A percentile compares a stretch with the other conserved stretches of the same genome.
Evolutionary conservation across 2,797 vertebrate genomes (phyloP).

Genomic region (Pangasius krempfi): DNA sequence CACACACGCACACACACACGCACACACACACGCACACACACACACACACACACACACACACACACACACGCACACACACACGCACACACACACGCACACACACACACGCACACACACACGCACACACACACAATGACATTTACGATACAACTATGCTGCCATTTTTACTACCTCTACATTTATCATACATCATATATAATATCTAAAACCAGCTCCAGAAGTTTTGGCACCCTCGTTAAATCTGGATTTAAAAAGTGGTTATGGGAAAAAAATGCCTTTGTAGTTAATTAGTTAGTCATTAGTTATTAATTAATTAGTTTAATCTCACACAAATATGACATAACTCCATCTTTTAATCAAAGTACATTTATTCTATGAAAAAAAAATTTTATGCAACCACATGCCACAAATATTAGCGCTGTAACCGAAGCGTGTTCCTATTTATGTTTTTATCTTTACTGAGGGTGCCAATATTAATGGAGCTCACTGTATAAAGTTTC

Average conservation of each 20-base stretch:
- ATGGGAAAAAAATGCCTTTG: not conserved
- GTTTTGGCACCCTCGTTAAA: not conserved
- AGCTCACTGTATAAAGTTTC: not conserved
- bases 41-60: too few relatives aligned
- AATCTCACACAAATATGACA: not conserved
- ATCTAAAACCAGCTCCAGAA: not conserved
- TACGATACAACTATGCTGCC: not conserved
- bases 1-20: too few relatives aligned
- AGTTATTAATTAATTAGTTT: not conserved
- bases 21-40: too few relatives aligned
- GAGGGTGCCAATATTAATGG: not conserved
- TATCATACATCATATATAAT: not conserved
- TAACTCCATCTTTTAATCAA: not conserved
- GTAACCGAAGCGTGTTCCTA: not conserved
- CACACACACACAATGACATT: conserved; percentile 76
- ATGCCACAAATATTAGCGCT: not conserved
- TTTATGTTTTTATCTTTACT: not conserved
- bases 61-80: not conserved
- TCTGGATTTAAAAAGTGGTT: not conserved
- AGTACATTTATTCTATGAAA: not conserved
- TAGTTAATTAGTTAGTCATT: not conserved
- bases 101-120: not conserved
- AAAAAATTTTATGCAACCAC: not conserved
- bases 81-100: conserved; percentile 69
- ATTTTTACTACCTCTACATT: not conserved